phyloP scores from a whole-genome alignment of 2,888 invertebrate species.

The Ectropis crepuscularia region DNA sequence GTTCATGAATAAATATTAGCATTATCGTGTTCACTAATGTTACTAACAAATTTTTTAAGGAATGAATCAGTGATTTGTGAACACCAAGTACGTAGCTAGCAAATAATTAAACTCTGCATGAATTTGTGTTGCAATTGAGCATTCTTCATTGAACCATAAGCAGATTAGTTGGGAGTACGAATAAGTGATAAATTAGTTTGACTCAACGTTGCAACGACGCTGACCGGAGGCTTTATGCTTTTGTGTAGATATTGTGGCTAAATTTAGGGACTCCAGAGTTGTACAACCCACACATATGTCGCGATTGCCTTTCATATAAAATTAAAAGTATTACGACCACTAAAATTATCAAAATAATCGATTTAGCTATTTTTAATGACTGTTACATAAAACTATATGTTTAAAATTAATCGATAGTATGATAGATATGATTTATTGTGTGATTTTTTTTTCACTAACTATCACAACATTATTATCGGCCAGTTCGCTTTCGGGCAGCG shows the following conservation, averaged over 20 bases:
- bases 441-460: not conserved
- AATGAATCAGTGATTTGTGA: not conserved
- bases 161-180: conserved; percentile 13
- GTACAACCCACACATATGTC: no score
- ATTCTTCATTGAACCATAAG: conserved; percentile 10
- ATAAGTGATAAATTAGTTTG: conserved; percentile 8
- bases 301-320: no score
- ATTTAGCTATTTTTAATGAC: no score
- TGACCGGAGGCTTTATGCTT: conserved; percentile 14
- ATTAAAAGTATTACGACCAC: no score
- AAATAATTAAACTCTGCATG: not conserved
- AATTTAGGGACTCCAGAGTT: no score
- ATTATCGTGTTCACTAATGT: not conserved
- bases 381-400: no score
- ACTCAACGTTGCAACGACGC: conserved; percentile 17
- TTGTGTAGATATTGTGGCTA: not conserved
- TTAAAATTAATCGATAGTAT: not conserved
- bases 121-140: not conserved
- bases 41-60: not conserved
- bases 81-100: not conserved
- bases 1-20: not conserved
- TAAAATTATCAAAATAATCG: no score
- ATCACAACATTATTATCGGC: conserved; percentile 1
- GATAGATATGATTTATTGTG: not conserved
- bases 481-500: conserved; percentile 19